Conservation (phyloP, 2,113 vertebrate genomes). For the Seriola aureovittata region DNA sequence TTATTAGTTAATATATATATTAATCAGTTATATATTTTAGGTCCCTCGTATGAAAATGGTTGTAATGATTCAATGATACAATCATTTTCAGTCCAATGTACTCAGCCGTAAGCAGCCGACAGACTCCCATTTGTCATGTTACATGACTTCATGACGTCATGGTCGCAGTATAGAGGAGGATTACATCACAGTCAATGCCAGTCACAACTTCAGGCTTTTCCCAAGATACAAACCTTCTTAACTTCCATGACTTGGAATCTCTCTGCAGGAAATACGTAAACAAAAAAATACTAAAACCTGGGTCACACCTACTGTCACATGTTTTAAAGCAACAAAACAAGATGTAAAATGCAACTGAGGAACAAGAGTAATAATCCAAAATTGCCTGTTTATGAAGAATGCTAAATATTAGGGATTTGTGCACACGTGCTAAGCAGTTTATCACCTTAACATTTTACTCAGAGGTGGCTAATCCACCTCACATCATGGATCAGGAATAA, state of each 20-base stretch:
- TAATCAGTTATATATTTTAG: not conserved
- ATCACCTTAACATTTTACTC: slow-evolving; percentile 54
- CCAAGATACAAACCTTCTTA: slow-evolving; percentile 12
- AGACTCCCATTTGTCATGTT: slow-evolving; percentile 11
- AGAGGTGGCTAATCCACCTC: slow-evolving; percentile 54
- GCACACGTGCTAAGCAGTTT: slow-evolving; percentile 49
- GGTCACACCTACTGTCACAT: not conserved
- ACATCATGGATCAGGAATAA: slow-evolving; percentile 58
- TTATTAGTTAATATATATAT: too few relatives aligned
- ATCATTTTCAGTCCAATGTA: not conserved
- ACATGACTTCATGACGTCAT: not conserved
- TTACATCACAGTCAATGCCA: slow-evolving; percentile 48
- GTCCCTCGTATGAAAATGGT: not conserved
- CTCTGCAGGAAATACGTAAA: not conserved
- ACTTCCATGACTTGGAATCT: not conserved
- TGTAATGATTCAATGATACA: not conserved
- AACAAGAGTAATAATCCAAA: not conserved
- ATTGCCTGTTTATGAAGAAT: slow-evolving; percentile 2
- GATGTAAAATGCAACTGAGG: not conserved
- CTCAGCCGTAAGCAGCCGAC: not conserved
- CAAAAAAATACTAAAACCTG: not conserved
- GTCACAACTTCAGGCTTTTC: slow-evolving; percentile 51
- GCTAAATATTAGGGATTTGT: slow-evolving; percentile 41
- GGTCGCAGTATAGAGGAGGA: slow-evolving; percentile 25
- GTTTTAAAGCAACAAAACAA: not conserved